A percentile compares a stretch with the other conserved stretches of the same genome.
phyloP scores from a whole-genome alignment of 2,888 invertebrate genomes.

The Ecdyonurus torrentis region DNA sequence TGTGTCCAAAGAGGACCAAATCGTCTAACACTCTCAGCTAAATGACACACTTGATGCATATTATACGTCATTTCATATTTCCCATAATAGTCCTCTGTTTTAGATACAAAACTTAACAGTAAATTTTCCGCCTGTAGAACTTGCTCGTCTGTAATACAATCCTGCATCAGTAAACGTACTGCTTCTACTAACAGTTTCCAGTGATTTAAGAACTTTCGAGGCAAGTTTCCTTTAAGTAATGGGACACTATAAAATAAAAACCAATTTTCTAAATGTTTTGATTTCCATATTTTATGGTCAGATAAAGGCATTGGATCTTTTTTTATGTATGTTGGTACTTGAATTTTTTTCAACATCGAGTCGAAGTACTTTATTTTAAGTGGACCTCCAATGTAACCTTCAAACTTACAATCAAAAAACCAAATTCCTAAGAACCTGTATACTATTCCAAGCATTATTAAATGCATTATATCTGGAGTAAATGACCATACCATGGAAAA shows the following conservation, averaged over 20 bases:
- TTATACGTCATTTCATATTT: neutral
- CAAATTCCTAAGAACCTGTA: neutral
- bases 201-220: conserved; percentile 15
- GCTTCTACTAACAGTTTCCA: conserved; percentile 15
- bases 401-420: neutral
- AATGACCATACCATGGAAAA: neutral
- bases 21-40: neutral
- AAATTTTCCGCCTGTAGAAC: neutral
- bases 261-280: conserved; percentile 14
- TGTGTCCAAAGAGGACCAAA: neutral
- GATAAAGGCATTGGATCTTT: neutral
- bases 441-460: neutral
- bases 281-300: conserved; percentile 9
- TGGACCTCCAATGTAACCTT: neutral
- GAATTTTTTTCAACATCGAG: neutral
- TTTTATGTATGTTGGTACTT: neutral
- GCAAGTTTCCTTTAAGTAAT: conserved; percentile 11
- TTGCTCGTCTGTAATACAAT: neutral
- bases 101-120: neutral
- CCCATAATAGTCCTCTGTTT: neutral
- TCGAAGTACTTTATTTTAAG: neutral
- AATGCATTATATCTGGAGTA: neutral
- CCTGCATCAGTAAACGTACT: conserved; percentile 13
- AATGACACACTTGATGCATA: neutral
- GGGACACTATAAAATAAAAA: conserved; percentile 16